Evolutionary conservation across 2,797 vertebrate genomes (phyloP), one percentile per base, ranked within the genome.

Genomic region (Gephyroberyx darwinii): DNA sequence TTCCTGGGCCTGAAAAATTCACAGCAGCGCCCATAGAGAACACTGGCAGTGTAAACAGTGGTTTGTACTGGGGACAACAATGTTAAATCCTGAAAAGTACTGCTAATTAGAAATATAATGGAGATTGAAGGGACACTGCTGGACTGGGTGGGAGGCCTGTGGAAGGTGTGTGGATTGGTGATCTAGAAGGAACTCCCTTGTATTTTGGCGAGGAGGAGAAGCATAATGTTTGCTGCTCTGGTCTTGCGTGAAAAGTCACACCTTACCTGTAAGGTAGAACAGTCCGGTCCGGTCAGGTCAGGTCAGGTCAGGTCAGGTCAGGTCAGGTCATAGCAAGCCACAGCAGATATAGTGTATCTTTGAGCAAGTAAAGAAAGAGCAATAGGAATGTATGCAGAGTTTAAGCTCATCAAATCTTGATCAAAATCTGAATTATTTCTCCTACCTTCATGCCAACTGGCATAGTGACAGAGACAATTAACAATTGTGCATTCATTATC

Each of bases 61-160:
- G 73, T 67, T 77, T 55, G 14, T 62, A 82, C 48, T 22, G 51
- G 39, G 63, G 63, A 71, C 84, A 81, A 76, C 78, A 1, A 78
- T 85, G 77, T 89, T 89, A 85, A 89, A 90, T 87, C 83, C 83
- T 66, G 61, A 79, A 86, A 84, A 84, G 74, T 77, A 84, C 77
- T 61, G 17, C 77, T 92, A 90, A 91, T 91, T 89, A 83, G 74
- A 87, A 87, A 87, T 89, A 85, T 92, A 92, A 91, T 86, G 71
- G 78, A 78, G 86, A 77, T 86, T 91, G 88, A 93, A 91, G 87
- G 82, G 85, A 82, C 86, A 74, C 80, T 55, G 86, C 68, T 79
- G 80, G 83, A 86, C 84, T 33, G 80, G 73, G 79, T 84, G 78
- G 85, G 81, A 82, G 86, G 83, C 74, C 72, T 74, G 81, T 85